Percentiles rank a stretch among this genome's conserved stretches.
Evolutionary conservation across 2,113 vertebrate species (phyloP).

Genomic region (Polyodon spathula): DNA sequence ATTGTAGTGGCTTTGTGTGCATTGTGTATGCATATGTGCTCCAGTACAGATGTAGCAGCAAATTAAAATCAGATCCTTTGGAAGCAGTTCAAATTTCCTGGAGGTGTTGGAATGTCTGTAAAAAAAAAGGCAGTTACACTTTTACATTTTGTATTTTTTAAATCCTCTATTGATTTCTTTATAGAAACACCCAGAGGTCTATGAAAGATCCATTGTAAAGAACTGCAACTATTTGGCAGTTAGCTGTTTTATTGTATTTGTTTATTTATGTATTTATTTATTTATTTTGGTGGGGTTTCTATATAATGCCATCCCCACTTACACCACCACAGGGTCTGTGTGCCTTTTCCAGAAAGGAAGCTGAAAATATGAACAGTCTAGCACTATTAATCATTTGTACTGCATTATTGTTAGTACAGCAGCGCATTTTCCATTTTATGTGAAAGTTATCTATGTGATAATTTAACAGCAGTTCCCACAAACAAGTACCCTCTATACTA

Average conservation of each 20-base stretch:
- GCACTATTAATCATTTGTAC: conserved; percentile 64
- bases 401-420: conserved; percentile 21
- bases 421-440: no score
- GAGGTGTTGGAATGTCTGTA: conserved; percentile 79
- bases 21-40: conserved; percentile 51
- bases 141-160: conserved; percentile 25
- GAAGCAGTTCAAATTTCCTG: conserved; percentile 73
- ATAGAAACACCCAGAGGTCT: no score
- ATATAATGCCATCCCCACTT: conserved; percentile 49
- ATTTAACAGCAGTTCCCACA: background rate
- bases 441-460: no score
- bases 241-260: no score
- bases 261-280: no score
- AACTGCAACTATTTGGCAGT: no score
- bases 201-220: no score
- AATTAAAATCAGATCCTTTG: conserved; percentile 69
- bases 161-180: no score
- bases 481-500: background rate
- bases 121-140: conserved; percentile 60
- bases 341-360: conserved; percentile 61
- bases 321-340: conserved; percentile 55
- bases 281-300: conserved; percentile 8
- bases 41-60: conserved; percentile 58
- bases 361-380: conserved; percentile 59
- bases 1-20: conserved; percentile 47